A percentile compares a stretch with the other conserved stretches of the same genome.
These are phyloP conservation scores for Avahi laniger DNA, from an alignment of 2,797 vertebrate species.

Conservation along the genomic window DNA sequence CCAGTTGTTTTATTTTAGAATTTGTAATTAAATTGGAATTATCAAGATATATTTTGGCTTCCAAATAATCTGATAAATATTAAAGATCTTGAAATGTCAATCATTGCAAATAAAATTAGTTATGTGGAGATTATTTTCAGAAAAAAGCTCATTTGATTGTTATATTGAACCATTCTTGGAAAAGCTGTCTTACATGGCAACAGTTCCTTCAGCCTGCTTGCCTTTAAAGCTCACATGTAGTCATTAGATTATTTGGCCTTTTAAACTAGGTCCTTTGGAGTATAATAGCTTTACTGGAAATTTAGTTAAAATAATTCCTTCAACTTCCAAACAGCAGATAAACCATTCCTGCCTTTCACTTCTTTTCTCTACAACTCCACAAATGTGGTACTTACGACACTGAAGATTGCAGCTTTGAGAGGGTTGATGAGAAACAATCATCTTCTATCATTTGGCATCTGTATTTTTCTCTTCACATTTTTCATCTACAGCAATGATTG, in stretches of 20 bases:
- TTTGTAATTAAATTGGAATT: conserved; percentile 61
- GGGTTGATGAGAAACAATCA: background rate
- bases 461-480: background rate
- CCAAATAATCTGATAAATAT: conserved; percentile 53
- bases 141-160: background rate
- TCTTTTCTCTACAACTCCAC: background rate
- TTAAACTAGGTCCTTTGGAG: background rate
- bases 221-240: conserved; percentile 15
- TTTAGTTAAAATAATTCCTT: conserved; percentile 45
- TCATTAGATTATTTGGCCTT: conserved; percentile 31
- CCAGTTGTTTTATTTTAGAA: conserved; percentile 42
- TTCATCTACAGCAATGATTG: background rate
- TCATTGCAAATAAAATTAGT: conserved; percentile 44
- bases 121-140: background rate
- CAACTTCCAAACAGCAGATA: background rate
- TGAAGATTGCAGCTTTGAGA: background rate
- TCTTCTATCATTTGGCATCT: background rate
- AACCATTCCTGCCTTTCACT: background rate
- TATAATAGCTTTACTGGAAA: conserved; percentile 52
- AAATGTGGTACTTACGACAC: background rate
- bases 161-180: background rate
- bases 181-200: background rate
- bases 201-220: background rate
- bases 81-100: conserved; percentile 50
- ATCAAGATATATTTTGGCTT: conserved; percentile 21